A percentile compares a stretch with the other conserved stretches of the same genome.
These are phyloP conservation scores for Elgonia sp. DNA, from an alignment of 2,888 invertebrate species.

Conservation along the genomic window DNA sequence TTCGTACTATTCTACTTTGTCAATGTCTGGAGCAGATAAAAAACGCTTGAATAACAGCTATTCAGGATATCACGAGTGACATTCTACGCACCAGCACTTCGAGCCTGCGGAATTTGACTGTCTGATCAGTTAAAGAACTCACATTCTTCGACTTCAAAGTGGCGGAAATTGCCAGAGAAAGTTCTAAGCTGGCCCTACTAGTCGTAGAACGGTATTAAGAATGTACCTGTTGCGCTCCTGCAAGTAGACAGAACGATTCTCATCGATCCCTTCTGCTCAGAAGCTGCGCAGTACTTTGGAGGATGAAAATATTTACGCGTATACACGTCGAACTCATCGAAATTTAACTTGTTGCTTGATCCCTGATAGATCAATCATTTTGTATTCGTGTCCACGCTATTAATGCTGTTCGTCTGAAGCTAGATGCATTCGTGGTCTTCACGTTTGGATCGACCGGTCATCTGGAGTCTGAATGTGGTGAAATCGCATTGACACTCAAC, in stretches of 20 bases:
- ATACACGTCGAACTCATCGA: constrained; percentile 77
- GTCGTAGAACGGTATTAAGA: constrained; percentile 80
- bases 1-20: constrained; percentile 31
- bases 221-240: constrained; percentile 82
- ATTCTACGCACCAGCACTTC: constrained; percentile 23
- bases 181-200: constrained; percentile 61
- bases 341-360: constrained; percentile 69
- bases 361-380: constrained; percentile 39
- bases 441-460: neutral
- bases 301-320: constrained; percentile 81
- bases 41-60: constrained; percentile 47
- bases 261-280: constrained; percentile 79
- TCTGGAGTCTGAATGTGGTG: neutral
- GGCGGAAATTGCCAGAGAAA: constrained; percentile 66
- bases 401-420: constrained; percentile 13
- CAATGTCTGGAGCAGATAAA: constrained; percentile 44
- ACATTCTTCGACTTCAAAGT: constrained; percentile 68
- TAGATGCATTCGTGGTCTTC: constrained; percentile 4
- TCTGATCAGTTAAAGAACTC: constrained; percentile 60
- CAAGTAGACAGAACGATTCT: constrained; percentile 76
- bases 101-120: constrained; percentile 55
- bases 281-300: constrained; percentile 75
- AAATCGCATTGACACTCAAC: too few species aligned
- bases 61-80: constrained; percentile 45
- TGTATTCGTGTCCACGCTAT: constrained; percentile 35